Evolutionary conservation across 2,797 vertebrate genomes (phyloP), one percentile per base, ranked within the genome.

Genomic region (Phyllotis vaccarum): DNA sequence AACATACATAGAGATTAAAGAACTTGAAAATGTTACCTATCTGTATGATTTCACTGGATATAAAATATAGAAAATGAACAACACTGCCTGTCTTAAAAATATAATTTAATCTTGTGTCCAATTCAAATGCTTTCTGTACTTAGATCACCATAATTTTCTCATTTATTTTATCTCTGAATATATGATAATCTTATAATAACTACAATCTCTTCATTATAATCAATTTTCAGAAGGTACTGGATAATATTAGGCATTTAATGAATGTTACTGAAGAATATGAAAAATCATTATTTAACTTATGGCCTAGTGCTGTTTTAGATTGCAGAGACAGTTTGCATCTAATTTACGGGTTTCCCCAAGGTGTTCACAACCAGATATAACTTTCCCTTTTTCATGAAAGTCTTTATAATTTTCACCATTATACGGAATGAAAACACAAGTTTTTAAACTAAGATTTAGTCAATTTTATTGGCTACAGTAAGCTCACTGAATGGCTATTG

Each of bases 101-200:
- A 66, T n/a, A 90, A 85, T 90, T 75, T 89, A n/a, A 86, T 81
- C 34, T 92, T 85, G 93, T 88, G 58, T 86, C 31, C 31, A 90
- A 60, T 60, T 92, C 54, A 94, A 90, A 82, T 80, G 37, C 3
- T 29, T 92, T 95, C 52, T 94, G 14, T 75, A 81, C 78, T 54
- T 94, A 62, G 24, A 56, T 90, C 11, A 58, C 6, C 12, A 60
- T 78, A 94, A 95, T 88, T 82, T 22, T 89, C 54, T 90, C 34
- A 91, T 95, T 95, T 91, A 83, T 96, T 94, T 95, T 96, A 91
- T 54, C 89, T 95, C 29, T 72, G 85, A 87, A 14, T 76, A 76
- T 78, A 88, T 95, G 75, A 95, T 27, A 91, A 91, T 96, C 92
- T 95, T 89, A 83, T 89, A 95, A 95, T 95, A 62, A 17, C 29